These are phyloP conservation scores for Spilogale gracilis DNA, from an alignment of 2,113 vertebrate genomes.

Conservation along the genomic window DNA sequence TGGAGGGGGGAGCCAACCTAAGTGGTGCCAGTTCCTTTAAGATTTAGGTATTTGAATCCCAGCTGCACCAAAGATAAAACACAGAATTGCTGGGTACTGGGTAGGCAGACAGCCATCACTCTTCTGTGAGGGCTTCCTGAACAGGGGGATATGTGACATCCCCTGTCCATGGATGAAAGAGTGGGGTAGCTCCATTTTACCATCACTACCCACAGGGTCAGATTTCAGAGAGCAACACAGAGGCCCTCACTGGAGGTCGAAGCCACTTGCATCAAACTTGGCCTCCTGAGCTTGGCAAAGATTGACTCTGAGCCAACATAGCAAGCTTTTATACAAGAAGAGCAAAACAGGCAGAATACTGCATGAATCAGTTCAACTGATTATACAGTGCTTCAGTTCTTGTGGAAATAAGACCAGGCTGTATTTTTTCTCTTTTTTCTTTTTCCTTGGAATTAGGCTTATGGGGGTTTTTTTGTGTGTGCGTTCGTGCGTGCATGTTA, in stretches of 20 bases:
- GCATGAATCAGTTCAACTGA: not conserved
- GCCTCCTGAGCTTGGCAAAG: not conserved
- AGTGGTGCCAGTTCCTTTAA: not conserved
- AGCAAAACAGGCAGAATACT: not conserved
- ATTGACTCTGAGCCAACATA: not conserved
- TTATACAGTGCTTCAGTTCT: not conserved
- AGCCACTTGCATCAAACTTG: not conserved
- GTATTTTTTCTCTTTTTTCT: not conserved
- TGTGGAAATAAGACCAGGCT: not conserved
- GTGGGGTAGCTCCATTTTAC: not conserved
- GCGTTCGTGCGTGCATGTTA: not conserved
- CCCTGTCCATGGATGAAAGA: not conserved
- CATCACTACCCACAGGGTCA: not conserved
- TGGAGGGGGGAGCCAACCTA: not conserved
- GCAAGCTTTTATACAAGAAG: not conserved
- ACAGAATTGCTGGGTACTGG: not conserved
- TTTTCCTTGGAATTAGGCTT: not conserved
- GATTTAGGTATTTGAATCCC: not conserved
- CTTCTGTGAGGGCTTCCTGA: not conserved
- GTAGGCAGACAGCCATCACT: not conserved
- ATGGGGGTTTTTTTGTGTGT: not conserved
- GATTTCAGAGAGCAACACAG: not conserved
- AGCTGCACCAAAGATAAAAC: not conserved
- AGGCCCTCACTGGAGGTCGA: not conserved
- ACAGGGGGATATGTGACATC: not conserved